Evolutionary conservation across 2,113 vertebrate species (phyloP).

Genomic region (Agapornis roseicollis): DNA sequence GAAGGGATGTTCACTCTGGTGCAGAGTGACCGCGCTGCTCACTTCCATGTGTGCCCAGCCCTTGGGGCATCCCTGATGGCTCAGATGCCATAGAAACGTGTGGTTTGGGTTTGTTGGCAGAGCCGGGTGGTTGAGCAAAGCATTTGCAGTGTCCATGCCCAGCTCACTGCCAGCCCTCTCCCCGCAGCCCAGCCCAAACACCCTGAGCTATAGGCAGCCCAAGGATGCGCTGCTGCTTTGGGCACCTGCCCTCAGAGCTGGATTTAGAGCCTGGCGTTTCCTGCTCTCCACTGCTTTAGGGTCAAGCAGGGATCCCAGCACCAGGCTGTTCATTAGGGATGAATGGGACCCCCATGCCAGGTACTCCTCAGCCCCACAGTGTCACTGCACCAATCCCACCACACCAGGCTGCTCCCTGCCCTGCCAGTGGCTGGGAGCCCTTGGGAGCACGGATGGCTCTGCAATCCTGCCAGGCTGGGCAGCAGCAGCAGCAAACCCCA

Average conservation of each 20-base stretch:
- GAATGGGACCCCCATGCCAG: background rate
- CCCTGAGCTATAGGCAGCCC: background rate
- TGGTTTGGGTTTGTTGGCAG: background rate
- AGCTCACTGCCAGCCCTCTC: background rate
- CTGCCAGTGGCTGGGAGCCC: fast-evolving
- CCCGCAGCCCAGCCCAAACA: background rate
- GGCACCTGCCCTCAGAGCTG: background rate
- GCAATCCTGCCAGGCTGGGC: background rate
- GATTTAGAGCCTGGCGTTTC: background rate
- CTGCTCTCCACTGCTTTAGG: background rate
- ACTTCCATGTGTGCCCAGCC: background rate
- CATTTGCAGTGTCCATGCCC: fast-evolving
- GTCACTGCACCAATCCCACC: background rate
- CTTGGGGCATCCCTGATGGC: background rate
- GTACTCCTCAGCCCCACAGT: no score
- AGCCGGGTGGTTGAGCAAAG: background rate
- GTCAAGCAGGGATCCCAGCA: fast-evolving
- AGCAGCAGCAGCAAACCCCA: background rate
- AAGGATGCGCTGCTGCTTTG: fast-evolving
- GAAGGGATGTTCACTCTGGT: background rate
- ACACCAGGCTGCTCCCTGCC: background rate
- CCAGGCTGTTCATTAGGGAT: background rate
- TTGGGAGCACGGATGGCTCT: background rate
- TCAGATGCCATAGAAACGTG: background rate
- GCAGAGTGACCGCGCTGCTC: background rate